Conservation (phyloP, 2,113 vertebrate species). For the Bothrops jararaca region DNA sequence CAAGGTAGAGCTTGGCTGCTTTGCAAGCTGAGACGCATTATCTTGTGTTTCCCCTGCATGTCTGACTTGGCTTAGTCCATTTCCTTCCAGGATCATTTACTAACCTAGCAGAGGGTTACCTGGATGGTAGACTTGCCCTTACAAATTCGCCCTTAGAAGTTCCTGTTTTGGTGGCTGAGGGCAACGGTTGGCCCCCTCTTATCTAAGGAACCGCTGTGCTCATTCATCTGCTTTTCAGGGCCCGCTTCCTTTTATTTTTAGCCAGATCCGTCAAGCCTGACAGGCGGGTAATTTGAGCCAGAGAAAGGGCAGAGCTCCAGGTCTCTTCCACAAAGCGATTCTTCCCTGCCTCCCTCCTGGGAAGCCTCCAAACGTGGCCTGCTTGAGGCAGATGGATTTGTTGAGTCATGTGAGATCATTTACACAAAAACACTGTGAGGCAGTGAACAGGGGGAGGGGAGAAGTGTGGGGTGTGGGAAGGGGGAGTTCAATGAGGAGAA, state of each 20-base stretch:
- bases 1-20: background rate
- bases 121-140: slow-evolving; percentile 40
- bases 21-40: slow-evolving; percentile 19
- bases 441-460: slow-evolving; percentile 63
- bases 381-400: slow-evolving; percentile 85
- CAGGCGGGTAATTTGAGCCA: slow-evolving; percentile 89
- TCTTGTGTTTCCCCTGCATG: background rate
- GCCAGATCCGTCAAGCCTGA: slow-evolving; percentile 92
- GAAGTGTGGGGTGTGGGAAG: background rate
- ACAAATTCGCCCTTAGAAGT: slow-evolving; percentile 57
- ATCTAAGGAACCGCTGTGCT: slow-evolving; percentile 77
- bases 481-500: slow-evolving; percentile 22
- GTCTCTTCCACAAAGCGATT: slow-evolving; percentile 84
- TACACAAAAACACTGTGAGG: slow-evolving; percentile 84
- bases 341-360: slow-evolving; percentile 83
- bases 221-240: slow-evolving; percentile 86
- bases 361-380: slow-evolving; percentile 80
- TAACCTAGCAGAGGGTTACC: slow-evolving; percentile 34
- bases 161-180: slow-evolving; percentile 71
- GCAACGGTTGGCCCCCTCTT: slow-evolving; percentile 68
- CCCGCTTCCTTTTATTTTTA: slow-evolving; percentile 93
- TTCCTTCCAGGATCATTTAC: slow-evolving; percentile 37
- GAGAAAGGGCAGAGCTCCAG: slow-evolving; percentile 82
- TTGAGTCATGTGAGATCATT: slow-evolving; percentile 98
- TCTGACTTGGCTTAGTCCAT: background rate